These are phyloP conservation scores for Cheirogaleus medius DNA, from an alignment of 2,113 vertebrate species.

Conservation along the genomic window DNA sequence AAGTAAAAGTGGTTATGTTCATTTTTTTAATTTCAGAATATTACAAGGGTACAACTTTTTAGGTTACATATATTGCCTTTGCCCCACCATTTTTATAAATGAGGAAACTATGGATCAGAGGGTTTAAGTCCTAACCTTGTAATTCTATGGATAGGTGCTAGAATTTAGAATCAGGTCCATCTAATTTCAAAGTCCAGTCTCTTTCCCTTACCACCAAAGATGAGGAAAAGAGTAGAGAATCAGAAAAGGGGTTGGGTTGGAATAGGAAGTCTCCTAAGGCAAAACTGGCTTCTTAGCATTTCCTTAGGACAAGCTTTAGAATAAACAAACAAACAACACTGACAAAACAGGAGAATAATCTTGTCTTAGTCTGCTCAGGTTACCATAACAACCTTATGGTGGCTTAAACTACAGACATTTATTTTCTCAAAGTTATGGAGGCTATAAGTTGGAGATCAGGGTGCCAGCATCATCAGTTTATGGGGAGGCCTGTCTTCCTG, in stretches of 20 bases:
- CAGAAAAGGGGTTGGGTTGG: not conserved
- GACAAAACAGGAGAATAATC: not conserved
- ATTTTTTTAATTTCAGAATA: not conserved
- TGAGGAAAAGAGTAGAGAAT: not conserved
- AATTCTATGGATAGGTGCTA: not conserved
- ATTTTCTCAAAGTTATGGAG: not conserved
- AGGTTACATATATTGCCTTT: too few species aligned
- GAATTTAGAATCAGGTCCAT: slow-evolving; percentile 3
- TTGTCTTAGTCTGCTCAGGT: not conserved
- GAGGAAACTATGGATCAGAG: not conserved
- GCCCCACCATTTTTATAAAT: not conserved
- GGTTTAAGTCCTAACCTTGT: not conserved
- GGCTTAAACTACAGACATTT: not conserved
- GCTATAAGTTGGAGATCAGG: not conserved
- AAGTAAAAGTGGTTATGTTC: not conserved
- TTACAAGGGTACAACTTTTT: too few species aligned
- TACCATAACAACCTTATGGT: not conserved
- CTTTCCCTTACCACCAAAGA: not conserved
- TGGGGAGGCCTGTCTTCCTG: not conserved
- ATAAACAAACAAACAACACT: not conserved
- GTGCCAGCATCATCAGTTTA: not conserved
- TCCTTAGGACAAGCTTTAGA: not conserved
- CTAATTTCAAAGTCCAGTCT: not conserved
- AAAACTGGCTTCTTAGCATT: not conserved
- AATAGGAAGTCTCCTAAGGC: not conserved